Evolutionary conservation across 2,888 invertebrate species (phyloP), one percentile per base, ranked within the genome.

Genomic region (Dimorphilus gyrociliatus): DNA sequence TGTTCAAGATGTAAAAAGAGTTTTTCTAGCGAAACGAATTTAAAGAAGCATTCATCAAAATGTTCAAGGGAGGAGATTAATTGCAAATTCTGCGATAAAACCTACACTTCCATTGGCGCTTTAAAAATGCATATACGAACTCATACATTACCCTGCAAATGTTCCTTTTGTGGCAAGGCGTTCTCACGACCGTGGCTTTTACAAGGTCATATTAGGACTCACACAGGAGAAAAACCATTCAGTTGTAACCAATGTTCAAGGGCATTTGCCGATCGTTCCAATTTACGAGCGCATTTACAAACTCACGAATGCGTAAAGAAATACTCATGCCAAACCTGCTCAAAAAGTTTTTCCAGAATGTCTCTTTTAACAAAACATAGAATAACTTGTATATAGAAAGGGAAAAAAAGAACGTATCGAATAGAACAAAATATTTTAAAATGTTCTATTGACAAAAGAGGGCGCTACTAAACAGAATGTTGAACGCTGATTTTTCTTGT

Each of bases 41-140:
- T n/a, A n/a, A n/a, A n/a, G n/a, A n/a, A n/a, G n/a, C n/a, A n/a
- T n/a, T n/a, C n/a, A n/a, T n/a, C n/a, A n/a, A n/a, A n/a, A n/a
- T n/a, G n/a, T n/a, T n/a, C n/a, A n/a, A n/a, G n/a, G n/a, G n/a
- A 86, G 63, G 77, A 82, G 5, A 88, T 90, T 66, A 79, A 78
- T 53, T 94, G 92, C 69, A 88, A 90, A 60, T 81, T 79, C 63
- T 94, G 92, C 67, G 81, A 85, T 39, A 92, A 92, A 64, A 79
- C 82, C 16, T 94, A 94, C 67, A 81, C 82, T 10, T 85, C 85
- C 0, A 66, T 90, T 41, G 92, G 92, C 1, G 92, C 92, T 0
- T 70, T 94, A 10, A 94, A 94, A 65, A 94, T 94, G 92, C 94
- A 94, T 67, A 92, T 92, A 46, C 73, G 92, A 40, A 94, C 92